These are phyloP conservation scores for Aleiodes testaceus DNA, from an alignment of 2,888 invertebrate genomes.

Conservation along the genomic window DNA sequence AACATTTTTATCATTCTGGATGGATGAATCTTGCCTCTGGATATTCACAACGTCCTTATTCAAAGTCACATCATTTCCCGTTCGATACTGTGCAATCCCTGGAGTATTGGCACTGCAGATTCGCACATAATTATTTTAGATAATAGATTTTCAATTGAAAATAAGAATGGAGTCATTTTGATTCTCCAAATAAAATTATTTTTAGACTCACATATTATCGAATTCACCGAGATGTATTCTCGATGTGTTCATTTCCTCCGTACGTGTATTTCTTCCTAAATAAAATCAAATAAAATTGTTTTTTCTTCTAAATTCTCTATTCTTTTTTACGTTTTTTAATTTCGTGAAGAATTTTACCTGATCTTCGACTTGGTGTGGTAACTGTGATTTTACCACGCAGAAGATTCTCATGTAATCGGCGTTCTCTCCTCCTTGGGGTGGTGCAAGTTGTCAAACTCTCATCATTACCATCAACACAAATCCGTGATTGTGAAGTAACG, in stretches of 20 bases:
- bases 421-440: constrained; percentile 49
- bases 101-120: constrained; percentile 25
- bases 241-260: constrained; percentile 22
- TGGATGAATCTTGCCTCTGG: constrained; percentile 27
- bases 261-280: constrained; percentile 22
- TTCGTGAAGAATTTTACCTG: constrained; percentile 48
- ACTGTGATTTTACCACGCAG: constrained; percentile 45
- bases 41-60: not conserved
- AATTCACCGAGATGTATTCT: constrained; percentile 22
- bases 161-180: too few species aligned
- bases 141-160: not conserved
- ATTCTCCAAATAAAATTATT: too few species aligned
- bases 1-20: constrained; percentile 42
- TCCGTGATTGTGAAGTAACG: constrained; percentile 24
- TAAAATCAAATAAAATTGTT: constrained; percentile 25
- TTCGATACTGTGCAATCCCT: not conserved
- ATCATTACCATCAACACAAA: constrained; percentile 32
- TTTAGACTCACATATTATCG: constrained; percentile 9
- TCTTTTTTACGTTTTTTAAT: constrained; percentile 19
- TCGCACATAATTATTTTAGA: constrained; percentile 2
- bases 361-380: constrained; percentile 36
- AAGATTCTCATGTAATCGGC: constrained; percentile 50
- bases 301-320: constrained; percentile 19
- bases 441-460: constrained; percentile 30
- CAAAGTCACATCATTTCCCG: not conserved